phyloP scores from a whole-genome alignment of 1,140 invertebrate genomes.

The Cherax destructor region DNA sequence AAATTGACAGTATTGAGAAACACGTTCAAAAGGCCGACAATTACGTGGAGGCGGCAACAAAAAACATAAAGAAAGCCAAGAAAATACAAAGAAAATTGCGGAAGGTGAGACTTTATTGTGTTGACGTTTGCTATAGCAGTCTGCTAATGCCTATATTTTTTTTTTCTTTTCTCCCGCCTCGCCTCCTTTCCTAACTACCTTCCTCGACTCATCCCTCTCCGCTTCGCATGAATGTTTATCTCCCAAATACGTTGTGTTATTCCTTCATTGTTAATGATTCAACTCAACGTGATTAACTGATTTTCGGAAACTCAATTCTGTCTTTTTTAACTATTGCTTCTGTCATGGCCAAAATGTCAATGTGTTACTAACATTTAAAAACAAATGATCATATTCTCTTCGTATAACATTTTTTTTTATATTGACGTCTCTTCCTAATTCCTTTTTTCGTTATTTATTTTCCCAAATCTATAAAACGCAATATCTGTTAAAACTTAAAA shows the following conservation, averaged over 20 bases:
- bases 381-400: too few species aligned
- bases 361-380: too few species aligned
- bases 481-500: too few species aligned
- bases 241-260: background rate
- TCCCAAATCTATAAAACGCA: too few species aligned
- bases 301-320: too few species aligned
- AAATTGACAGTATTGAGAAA: slow-evolving; percentile 22
- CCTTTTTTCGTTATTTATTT: too few species aligned
- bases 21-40: background rate
- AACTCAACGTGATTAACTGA: too few species aligned
- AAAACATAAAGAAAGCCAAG: background rate
- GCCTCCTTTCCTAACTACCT: background rate
- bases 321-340: too few species aligned
- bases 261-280: too few species aligned
- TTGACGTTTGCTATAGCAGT: background rate
- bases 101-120: slow-evolving; percentile 16
- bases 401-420: too few species aligned
- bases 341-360: too few species aligned
- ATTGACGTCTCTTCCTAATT: too few species aligned
- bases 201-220: background rate
- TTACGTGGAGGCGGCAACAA: background rate
- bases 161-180: background rate
- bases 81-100: background rate
- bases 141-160: background rate
- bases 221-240: background rate